Evolutionary conservation across 2,113 vertebrate species (phyloP).

Genomic region (Nothocercus nigrocapillus): DNA sequence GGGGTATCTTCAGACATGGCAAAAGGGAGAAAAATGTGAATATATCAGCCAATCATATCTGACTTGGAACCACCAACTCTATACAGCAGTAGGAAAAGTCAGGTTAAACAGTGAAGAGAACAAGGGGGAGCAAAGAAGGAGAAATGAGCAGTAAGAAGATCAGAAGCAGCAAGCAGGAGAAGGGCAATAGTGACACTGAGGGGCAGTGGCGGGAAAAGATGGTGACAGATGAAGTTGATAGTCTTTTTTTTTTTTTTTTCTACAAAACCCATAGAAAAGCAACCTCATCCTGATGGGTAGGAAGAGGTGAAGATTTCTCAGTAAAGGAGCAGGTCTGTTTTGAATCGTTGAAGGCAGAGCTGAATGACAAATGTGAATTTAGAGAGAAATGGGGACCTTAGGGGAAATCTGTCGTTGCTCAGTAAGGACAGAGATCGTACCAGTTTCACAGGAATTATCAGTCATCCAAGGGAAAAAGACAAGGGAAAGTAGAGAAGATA

Average conservation of each 20-base stretch:
- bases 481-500: not conserved
- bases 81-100: not conserved
- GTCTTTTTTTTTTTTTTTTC: conserved; percentile 25
- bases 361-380: conserved; percentile 59
- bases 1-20: not conserved
- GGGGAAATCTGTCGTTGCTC: conserved; percentile 56
- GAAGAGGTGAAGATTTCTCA: conserved; percentile 52
- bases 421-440: conserved; percentile 6
- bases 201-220: conserved; percentile 7
- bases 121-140: not conserved
- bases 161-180: conserved; percentile 25
- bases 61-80: not conserved
- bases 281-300: conserved; percentile 32
- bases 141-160: conserved; percentile 44
- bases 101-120: conserved; percentile 27
- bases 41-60: not conserved
- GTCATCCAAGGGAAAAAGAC: conserved; percentile 6
- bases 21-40: not conserved
- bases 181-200: not conserved
- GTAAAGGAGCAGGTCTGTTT: conserved; percentile 44
- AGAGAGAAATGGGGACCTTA: conserved; percentile 30
- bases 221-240: conserved; percentile 43
- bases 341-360: conserved; percentile 50
- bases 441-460: not conserved
- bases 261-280: conserved; percentile 12